Conservation (phyloP, 64 coral and sea anemone genomes). For the Stichodactyla mertensii region DNA sequence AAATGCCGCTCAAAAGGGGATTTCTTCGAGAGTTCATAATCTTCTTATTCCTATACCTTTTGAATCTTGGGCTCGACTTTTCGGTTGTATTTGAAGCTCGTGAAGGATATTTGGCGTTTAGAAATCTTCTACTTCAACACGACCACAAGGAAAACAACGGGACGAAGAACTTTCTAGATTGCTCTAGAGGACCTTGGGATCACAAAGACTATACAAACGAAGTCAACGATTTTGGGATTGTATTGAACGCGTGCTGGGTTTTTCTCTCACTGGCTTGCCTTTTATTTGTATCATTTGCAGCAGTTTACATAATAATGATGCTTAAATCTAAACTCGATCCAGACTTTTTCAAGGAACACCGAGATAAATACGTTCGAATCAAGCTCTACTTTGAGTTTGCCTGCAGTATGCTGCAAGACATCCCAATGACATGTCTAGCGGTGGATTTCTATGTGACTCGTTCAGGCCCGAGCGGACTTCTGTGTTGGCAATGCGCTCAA, state of each 20-base stretch:
- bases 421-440: conserved; percentile 56
- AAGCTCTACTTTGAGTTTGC: conserved; percentile 70
- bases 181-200: conserved; percentile 71
- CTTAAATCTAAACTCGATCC: conserved; percentile 29
- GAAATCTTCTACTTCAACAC: conserved; percentile 17
- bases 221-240: conserved; percentile 53
- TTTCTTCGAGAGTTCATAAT: conserved; percentile 46
- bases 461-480: conserved; percentile 49
- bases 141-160: conserved; percentile 27
- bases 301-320: conserved; percentile 56
- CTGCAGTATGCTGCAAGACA: conserved; percentile 77
- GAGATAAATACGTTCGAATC: conserved; percentile 47
- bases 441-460: conserved; percentile 60
- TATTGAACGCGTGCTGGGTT: conserved; percentile 36
- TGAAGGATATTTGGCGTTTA: conserved; percentile 37
- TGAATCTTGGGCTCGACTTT: conserved; percentile 54
- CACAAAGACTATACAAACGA: conserved; percentile 46
- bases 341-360: conserved; percentile 41
- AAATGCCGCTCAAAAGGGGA: conserved; percentile 40
- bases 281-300: conserved; percentile 35
- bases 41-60: conserved; percentile 51
- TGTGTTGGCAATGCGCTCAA: conserved; percentile 62
- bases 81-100: conserved; percentile 56
- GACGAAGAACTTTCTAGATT: conserved; percentile 42
- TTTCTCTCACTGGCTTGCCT: conserved; percentile 48